A percentile compares a stretch with the other conserved stretches of the same genome.
Conservation (phyloP, 2,797 vertebrate species). For the Setipinna tenuifilis region DNA sequence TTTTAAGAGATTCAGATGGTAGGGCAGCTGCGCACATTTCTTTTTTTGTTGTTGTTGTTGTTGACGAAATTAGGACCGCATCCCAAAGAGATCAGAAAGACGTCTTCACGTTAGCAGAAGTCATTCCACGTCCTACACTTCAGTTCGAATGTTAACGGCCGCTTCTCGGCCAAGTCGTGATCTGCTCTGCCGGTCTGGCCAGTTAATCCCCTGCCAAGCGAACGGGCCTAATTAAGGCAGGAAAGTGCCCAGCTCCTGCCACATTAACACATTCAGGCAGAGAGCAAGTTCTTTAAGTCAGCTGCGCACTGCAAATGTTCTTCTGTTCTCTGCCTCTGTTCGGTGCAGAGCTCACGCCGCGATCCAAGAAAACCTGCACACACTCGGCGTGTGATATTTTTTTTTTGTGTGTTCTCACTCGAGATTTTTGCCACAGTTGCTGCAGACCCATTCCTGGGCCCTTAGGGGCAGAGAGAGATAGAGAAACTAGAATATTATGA, state of each 20-base stretch:
- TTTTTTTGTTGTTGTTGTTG: no score
- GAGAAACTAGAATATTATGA: not conserved
- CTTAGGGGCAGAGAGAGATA: not conserved
- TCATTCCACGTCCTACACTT: constrained; percentile 21
- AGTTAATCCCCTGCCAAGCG: constrained; percentile 36
- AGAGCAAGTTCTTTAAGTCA: not conserved
- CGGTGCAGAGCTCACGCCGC: not conserved
- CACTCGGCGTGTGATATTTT: not conserved
- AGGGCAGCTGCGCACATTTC: not conserved
- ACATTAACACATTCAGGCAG: constrained; percentile 25
- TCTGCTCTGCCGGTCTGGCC: constrained; percentile 30
- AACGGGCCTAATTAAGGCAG: constrained; percentile 37
- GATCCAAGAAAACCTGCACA: not conserved
- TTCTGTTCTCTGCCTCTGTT: not conserved
- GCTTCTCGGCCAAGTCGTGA: constrained; percentile 24
- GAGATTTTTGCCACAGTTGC: not conserved
- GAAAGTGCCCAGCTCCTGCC: constrained; percentile 26
- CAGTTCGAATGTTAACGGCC: constrained; percentile 32
- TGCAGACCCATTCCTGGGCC: not conserved
- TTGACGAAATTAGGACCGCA: not conserved
- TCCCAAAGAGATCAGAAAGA: constrained; percentile 11
- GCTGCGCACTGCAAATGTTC: not conserved
- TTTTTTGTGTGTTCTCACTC: no score
- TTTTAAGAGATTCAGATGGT: constrained; percentile 5
- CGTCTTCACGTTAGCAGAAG: constrained; percentile 8